Evolutionary conservation across 2,113 vertebrate genomes (phyloP).

Genomic region (Melanerpes formicivorus): DNA sequence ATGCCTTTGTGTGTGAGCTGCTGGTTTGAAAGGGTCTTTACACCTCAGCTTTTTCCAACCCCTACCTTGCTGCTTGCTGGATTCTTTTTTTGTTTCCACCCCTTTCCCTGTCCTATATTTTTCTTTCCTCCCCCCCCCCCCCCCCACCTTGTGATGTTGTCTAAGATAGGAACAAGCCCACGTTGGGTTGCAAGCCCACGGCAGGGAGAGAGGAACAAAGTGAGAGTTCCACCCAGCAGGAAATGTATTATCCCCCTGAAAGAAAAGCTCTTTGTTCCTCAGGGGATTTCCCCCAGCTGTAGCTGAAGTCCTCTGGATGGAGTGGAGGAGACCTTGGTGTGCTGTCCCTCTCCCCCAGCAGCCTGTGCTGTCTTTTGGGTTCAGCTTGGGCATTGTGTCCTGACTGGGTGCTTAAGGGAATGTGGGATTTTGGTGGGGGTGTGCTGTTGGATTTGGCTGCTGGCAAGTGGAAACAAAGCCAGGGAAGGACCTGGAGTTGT

Average conservation of each 20-base stretch:
- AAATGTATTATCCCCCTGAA: background rate
- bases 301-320: background rate
- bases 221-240: background rate
- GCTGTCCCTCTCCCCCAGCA: background rate
- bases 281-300: background rate
- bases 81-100: background rate
- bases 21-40: background rate
- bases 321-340: background rate
- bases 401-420: background rate
- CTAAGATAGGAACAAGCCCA: conserved; percentile 51
- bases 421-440: background rate
- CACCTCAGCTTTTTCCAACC: background rate
- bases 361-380: background rate
- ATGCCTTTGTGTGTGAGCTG: background rate
- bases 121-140: too few relatives aligned
- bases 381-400: fast-evolving
- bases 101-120: conserved; percentile 23
- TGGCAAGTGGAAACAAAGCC: background rate
- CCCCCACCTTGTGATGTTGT: background rate
- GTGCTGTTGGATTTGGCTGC: background rate
- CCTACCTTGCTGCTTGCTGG: background rate
- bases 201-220: conserved; percentile 22
- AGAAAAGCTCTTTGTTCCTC: background rate
- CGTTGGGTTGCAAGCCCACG: background rate
- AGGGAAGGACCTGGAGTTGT: background rate